Evolutionary conservation across 2,797 vertebrate genomes (phyloP), one percentile per base, ranked within the genome.

Genomic region (Acomys russatus): DNA sequence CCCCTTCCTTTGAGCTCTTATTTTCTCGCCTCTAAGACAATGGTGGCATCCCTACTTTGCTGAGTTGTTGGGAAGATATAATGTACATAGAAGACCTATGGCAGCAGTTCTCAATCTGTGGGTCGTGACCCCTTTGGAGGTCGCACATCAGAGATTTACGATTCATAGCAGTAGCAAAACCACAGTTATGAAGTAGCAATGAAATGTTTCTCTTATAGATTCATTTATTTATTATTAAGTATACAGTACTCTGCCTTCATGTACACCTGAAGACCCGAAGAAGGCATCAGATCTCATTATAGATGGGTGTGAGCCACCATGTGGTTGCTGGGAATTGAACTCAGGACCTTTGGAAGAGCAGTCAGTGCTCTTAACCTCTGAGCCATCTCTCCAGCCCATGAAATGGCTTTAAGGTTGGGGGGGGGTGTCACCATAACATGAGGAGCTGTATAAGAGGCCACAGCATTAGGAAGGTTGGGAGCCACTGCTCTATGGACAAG

Each of bases 1-100:
- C 6, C 7, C 76, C 18, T 83, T 80, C 64, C 73, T 51, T 84
- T 74, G 33, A 68, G 33, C 11, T 88, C 74, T 80, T 35, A 20
- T 78, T 92, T 89, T 4, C 30, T 61, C 64, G 70, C 80, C 91
- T 96, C 93, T 88, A 59, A 88, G 87, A 87, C 30, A 49, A 86
- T 61, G 33, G 80, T 0, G 71, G 68, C 66, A 92, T 64, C 82
- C n/a, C 87, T 89, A 76, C 6, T 59, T 44, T 74, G 54, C 44
- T 83, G 82, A 93, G 59, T 64, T 84, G 28, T 70, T 88, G 93
- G 77, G 85, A 59, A 93, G 93, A 89, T 56, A 66, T 5, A 95
- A 91, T 1, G 2, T 61, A 61, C 14, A 35, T 56, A 89, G 4
- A 82, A 95, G 74, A 71, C 44, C 74, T 83, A 49, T 1, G 22